A percentile compares a stretch with the other conserved stretches of the same genome.
phyloP scores from a whole-genome alignment of 2,113 vertebrate genomes.

The Xyrauchen texanus region DNA sequence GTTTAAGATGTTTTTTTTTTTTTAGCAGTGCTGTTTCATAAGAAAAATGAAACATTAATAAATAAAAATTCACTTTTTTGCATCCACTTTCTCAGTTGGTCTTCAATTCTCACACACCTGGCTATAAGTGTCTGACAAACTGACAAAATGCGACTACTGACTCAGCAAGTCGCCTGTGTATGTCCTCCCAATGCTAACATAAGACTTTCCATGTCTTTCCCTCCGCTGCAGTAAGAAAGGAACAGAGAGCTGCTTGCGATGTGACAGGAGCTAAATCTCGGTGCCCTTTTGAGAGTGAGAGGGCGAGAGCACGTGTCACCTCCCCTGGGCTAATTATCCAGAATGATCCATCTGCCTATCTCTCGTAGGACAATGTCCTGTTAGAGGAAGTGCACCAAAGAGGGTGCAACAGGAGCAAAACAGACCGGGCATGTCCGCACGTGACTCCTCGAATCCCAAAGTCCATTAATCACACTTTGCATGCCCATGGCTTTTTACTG shows the following conservation, averaged over 20 bases:
- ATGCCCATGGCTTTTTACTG: constrained; percentile 59
- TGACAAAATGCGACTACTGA: not conserved
- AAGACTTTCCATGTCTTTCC: not conserved
- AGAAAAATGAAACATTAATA: no score
- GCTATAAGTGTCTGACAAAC: not conserved
- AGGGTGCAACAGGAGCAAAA: constrained; percentile 48
- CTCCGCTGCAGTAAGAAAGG: not conserved
- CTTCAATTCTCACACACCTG: no score
- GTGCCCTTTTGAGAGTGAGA: constrained; percentile 21
- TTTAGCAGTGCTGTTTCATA: no score
- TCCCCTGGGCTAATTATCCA: constrained; percentile 55
- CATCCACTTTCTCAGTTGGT: no score
- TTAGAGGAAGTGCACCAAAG: constrained; percentile 54
- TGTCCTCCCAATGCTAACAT: not conserved
- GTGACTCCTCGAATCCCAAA: constrained; percentile 67
- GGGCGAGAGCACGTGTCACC: constrained; percentile 22
- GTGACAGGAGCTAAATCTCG: constrained; percentile 31
- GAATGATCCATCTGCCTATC: constrained; percentile 60
- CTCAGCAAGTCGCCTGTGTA: not conserved
- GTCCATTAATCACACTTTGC: constrained; percentile 81
- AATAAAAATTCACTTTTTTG: no score
- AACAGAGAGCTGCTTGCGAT: not conserved
- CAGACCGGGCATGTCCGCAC: constrained; percentile 57
- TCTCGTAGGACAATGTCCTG: constrained; percentile 59
- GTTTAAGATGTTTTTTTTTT: no score